These are phyloP conservation scores for Drosophila nigritarsus DNA, from an alignment of 2,888 invertebrate species.

Conservation along the genomic window DNA sequence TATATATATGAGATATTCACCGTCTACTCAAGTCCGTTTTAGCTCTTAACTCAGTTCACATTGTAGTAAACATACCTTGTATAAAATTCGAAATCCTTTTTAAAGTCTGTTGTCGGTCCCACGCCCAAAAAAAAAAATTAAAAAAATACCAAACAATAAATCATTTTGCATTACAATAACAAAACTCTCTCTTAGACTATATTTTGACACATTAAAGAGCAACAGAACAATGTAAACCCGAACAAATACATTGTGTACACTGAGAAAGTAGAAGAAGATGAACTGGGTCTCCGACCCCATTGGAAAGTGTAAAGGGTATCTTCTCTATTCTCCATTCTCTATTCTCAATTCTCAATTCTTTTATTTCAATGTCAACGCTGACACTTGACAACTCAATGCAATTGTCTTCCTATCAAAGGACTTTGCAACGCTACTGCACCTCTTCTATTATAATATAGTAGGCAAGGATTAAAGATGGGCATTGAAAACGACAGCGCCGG, in stretches of 20 bases:
- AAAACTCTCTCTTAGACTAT: slow-evolving; percentile 60
- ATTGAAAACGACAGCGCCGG: slow-evolving; percentile 60
- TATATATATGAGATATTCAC: not conserved
- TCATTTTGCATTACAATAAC: slow-evolving; percentile 72
- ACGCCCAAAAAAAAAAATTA: slow-evolving; percentile 45
- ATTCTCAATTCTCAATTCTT: slow-evolving; percentile 4
- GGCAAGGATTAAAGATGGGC: slow-evolving; percentile 70
- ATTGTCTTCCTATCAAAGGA: slow-evolving; percentile 45
- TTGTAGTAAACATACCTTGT: slow-evolving; percentile 1
- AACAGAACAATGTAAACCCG: slow-evolving; percentile 51
- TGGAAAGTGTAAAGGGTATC: slow-evolving; percentile 24
- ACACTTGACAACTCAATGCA: slow-evolving; percentile 79
- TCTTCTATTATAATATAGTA: slow-evolving; percentile 50
- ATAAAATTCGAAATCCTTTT: slow-evolving; percentile 32
- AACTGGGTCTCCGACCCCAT: slow-evolving; percentile 36
- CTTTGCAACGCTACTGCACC: slow-evolving; percentile 33
- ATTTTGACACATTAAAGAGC: slow-evolving; percentile 79
- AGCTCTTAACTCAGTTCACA: not conserved
- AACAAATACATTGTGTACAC: slow-evolving; percentile 22
- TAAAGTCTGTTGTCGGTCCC: slow-evolving; percentile 51
- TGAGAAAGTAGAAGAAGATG: slow-evolving; percentile 5
- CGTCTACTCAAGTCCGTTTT: not conserved
- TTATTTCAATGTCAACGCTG: slow-evolving; percentile 75
- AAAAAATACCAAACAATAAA: slow-evolving; percentile 60
- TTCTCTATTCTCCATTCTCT: not conserved